Conservation (phyloP, 2,888 invertebrate species). For the Temnothorax unifasciatus region DNA sequence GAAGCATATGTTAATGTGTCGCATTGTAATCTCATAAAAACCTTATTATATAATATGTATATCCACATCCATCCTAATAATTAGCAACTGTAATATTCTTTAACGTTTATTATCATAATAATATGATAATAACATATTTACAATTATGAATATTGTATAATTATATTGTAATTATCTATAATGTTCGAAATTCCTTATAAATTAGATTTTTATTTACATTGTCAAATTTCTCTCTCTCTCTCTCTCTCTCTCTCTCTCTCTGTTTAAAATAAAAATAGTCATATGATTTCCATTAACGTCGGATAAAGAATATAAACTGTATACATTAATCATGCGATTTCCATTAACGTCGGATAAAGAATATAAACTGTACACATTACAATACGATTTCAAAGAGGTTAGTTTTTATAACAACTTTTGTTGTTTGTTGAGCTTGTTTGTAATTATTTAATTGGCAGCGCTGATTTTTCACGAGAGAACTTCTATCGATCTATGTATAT, state of each 20-base stretch:
- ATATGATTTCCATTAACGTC: not conserved
- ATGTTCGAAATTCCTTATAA: not conserved
- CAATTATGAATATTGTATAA: not conserved
- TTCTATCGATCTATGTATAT: not conserved
- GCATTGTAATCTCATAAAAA: not conserved
- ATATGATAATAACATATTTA: not conserved
- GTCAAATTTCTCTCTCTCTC: not conserved
- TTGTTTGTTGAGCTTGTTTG: not conserved
- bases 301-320: no score
- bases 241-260: not conserved
- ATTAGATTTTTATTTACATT: not conserved
- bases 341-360: not conserved
- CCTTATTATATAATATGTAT: no score
- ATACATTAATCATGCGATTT: not conserved
- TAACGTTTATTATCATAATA: not conserved
- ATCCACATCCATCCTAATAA: not conserved
- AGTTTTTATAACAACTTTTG: constrained; percentile 8
- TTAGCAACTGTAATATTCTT: not conserved
- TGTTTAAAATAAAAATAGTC: constrained; percentile 2
- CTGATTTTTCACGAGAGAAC: not conserved
- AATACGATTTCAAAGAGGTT: not conserved
- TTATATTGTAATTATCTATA: not conserved
- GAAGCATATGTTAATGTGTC: not conserved
- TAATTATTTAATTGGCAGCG: constrained; percentile 1
- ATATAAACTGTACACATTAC: not conserved